A percentile compares a stretch with the other conserved stretches of the same genome.
Evolutionary conservation across 2,113 vertebrate genomes (phyloP).

Genomic region (Gallinago jamesoni): DNA sequence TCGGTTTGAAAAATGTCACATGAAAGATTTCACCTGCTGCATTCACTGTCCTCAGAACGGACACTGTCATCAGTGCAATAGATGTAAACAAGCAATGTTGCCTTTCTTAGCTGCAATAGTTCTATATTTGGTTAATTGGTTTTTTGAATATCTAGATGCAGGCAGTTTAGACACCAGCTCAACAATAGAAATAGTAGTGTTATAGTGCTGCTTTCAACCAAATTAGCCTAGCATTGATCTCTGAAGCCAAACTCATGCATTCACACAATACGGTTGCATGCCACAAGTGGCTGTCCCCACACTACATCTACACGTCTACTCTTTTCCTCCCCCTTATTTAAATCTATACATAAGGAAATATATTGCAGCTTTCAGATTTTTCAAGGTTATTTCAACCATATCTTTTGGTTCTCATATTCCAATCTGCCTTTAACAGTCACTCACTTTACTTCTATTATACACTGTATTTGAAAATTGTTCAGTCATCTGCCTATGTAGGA

Average conservation of each 20-base stretch:
- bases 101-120: neutral
- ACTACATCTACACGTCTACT: neutral
- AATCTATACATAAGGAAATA: neutral
- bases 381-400: neutral
- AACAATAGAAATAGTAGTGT: neutral
- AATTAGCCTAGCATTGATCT: neutral
- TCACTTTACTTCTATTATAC: slow-evolving; percentile 12
- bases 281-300: neutral
- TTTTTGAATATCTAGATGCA: neutral
- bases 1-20: neutral
- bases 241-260: neutral
- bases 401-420: neutral
- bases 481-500: neutral
- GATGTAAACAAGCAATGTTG: neutral
- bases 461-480: slow-evolving; percentile 16
- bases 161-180: neutral
- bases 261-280: neutral
- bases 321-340: neutral
- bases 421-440: neutral
- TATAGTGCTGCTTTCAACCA: neutral
- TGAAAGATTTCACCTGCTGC: neutral
- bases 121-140: neutral
- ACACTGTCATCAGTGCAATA: neutral
- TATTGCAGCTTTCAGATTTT: neutral
- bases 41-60: neutral